Conservation (phyloP, 2,113 vertebrate genomes). For the Sturnus vulgaris region DNA sequence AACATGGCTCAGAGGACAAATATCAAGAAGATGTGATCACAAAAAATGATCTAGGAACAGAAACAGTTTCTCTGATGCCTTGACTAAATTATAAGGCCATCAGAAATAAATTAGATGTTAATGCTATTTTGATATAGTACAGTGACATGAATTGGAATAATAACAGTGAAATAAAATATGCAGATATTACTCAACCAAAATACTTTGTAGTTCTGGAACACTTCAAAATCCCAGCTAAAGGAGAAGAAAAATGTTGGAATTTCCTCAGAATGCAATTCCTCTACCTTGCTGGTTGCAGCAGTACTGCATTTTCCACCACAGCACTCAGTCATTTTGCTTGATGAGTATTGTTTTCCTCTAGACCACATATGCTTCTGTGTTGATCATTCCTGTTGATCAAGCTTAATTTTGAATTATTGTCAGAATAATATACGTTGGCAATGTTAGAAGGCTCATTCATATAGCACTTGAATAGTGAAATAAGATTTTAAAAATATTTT, state of each 20-base stretch:
- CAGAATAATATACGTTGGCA: background rate
- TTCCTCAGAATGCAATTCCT: background rate
- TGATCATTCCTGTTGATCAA: background rate
- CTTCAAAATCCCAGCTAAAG: background rate
- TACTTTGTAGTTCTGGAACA: background rate
- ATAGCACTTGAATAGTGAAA: background rate
- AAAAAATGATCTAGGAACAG: background rate
- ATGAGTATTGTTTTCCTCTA: background rate
- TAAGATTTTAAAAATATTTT: background rate
- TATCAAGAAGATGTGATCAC: background rate
- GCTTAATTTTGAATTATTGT: background rate
- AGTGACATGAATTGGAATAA: background rate
- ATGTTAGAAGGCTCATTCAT: background rate
- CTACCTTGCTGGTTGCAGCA: background rate
- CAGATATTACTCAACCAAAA: background rate
- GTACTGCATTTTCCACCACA: background rate
- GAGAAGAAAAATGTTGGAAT: background rate
- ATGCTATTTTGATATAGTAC: background rate
- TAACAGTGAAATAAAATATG: background rate
- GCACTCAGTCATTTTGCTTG: accelerated
- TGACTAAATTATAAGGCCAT: background rate
- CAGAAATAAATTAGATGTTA: background rate
- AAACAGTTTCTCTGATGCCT: background rate
- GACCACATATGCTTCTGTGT: background rate
- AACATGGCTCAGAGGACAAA: background rate